Conservation (phyloP, 2,797 vertebrate species). For the Acipenser ruthenus region DNA sequence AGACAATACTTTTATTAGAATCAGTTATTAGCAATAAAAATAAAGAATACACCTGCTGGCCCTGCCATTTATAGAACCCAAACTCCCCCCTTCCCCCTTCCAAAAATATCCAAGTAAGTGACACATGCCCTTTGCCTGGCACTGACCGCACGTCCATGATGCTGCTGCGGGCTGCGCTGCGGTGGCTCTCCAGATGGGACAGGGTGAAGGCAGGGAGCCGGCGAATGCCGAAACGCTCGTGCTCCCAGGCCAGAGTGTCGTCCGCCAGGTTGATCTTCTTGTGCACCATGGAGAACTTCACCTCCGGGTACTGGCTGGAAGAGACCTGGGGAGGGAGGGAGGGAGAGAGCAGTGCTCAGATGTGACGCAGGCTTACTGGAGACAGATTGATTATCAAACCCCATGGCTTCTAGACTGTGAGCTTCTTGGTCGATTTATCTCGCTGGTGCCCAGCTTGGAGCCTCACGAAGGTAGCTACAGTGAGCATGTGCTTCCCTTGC, state of each 20-base stretch:
- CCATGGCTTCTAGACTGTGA: no score
- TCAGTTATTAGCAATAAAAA: conserved; percentile 41
- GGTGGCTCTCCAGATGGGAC: conserved; percentile 87
- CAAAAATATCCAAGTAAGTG: neutral
- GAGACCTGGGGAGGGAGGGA: conserved; percentile 56
- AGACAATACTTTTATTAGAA: conserved; percentile 1
- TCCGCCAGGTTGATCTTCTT: conserved; percentile 98
- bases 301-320: conserved; percentile 73
- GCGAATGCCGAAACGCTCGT: conserved; percentile 94
- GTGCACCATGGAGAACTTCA: conserved; percentile 96
- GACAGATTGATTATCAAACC: no score
- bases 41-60: no score
- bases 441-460: no score
- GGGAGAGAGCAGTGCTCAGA: neutral
- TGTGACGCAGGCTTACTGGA: neutral
- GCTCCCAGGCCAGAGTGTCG: conserved; percentile 95
- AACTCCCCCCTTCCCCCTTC: conserved; percentile 47
- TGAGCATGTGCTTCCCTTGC: no score
- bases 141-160: conserved; percentile 95
- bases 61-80: conserved; percentile 49
- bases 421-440: no score
- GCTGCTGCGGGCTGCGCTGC: conserved; percentile 78
- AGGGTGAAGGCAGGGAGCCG: conserved; percentile 89
- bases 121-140: conserved; percentile 31
- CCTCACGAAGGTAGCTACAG: no score